Conservation (phyloP, 2,888 invertebrate genomes). For the Dione juno region DNA sequence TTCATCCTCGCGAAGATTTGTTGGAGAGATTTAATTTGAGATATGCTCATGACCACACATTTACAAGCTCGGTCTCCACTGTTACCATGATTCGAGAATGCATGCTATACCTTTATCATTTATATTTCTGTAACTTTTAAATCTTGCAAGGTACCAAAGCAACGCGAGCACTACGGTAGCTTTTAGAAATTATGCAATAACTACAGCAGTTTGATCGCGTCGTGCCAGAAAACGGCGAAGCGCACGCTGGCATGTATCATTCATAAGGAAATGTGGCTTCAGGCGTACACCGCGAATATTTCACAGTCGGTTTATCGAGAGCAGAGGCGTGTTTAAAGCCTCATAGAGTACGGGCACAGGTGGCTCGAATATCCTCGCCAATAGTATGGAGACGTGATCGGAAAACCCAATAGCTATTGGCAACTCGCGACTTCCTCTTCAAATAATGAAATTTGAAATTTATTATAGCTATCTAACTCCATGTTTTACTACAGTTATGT, state of each 20-base stretch:
- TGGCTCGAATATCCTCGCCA: conserved; percentile 80
- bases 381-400: conserved; percentile 81
- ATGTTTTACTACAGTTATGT: conserved; percentile 70
- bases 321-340: conserved; percentile 78
- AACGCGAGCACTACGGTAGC: conserved; percentile 50
- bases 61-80: conserved; percentile 20
- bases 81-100: no score
- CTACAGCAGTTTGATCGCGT: conserved; percentile 57
- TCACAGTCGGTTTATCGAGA: conserved; percentile 81
- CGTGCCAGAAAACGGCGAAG: conserved; percentile 51
- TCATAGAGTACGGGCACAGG: conserved; percentile 80
- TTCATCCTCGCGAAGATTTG: conserved; percentile 71
- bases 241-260: conserved; percentile 75
- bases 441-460: conserved; percentile 82
- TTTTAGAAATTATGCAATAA: conserved; percentile 63
- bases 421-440: conserved; percentile 79
- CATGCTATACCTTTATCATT: not conserved
- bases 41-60: conserved; percentile 73
- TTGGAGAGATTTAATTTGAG: conserved; percentile 82
- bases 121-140: conserved; percentile 15
- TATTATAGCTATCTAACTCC: conserved; percentile 74
- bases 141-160: conserved; percentile 28
- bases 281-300: conserved; percentile 75
- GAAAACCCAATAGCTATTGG: conserved; percentile 76
- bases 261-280: conserved; percentile 76